Evolutionary conservation across 1,140 invertebrate genomes (phyloP).

Genomic region (Apis mellifera): Amel_HAv3.1 CM009936.2:15921501-15922000

Average conservation of each 20-base stretch:
- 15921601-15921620: too few species aligned
- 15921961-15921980: background rate
- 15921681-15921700: background rate
- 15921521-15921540: background rate
- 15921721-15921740: background rate
- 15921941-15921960: background rate
- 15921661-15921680: background rate
- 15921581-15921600: too few species aligned
- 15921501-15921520: too few species aligned
- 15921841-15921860: background rate
- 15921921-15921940: background rate
- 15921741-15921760: background rate
- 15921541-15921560: background rate
- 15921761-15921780: background rate
- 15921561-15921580: background rate
- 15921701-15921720: too few species aligned
- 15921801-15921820: background rate
- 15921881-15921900: background rate
- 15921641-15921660: background rate
- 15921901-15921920: background rate
- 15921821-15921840: background rate
- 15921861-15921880: constrained; percentile 15
- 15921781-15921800: constrained; percentile 20
- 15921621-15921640: background rate
- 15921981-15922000: background rate